Evolutionary conservation across 2,113 vertebrate species (phyloP).

Genomic region (Cichladusa arquata): DNA sequence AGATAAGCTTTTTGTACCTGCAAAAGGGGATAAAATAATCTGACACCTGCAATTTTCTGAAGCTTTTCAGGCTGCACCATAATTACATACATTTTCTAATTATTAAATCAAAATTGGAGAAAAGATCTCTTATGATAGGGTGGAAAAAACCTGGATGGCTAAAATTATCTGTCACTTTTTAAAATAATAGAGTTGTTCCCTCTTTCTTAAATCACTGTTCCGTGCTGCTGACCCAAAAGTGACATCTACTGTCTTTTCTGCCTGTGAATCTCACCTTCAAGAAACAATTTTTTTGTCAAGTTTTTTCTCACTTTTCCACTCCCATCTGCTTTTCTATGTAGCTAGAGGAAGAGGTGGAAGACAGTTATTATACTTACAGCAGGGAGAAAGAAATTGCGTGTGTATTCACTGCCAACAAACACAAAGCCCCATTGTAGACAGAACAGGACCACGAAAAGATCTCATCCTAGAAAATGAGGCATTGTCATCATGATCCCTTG

Average conservation of each 20-base stretch:
- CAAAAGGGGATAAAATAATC: background rate
- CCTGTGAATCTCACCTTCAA: background rate
- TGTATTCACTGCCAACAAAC: background rate
- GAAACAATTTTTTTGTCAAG: constrained; percentile 14
- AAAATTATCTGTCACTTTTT: background rate
- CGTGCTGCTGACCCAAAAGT: background rate
- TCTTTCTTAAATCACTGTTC: background rate
- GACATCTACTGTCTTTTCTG: constrained; percentile 9
- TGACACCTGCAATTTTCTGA: background rate
- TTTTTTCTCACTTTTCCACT: constrained; percentile 46
- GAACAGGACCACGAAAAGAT: background rate
- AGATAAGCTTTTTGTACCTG: background rate
- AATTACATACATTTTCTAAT: constrained; percentile 3
- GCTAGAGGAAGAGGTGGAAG: background rate
- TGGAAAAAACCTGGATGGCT: background rate
- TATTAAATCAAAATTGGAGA: background rate
- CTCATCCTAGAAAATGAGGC: background rate
- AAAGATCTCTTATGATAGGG: background rate
- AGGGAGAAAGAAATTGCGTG: background rate
- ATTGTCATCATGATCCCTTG: background rate
- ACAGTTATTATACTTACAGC: background rate
- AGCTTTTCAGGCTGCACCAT: background rate
- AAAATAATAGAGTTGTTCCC: constrained; percentile 9
- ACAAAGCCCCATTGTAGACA: background rate
- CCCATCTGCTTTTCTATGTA: background rate